phyloP scores from a whole-genome alignment of 2,888 invertebrate species.

The Pandemis heparana region DNA sequence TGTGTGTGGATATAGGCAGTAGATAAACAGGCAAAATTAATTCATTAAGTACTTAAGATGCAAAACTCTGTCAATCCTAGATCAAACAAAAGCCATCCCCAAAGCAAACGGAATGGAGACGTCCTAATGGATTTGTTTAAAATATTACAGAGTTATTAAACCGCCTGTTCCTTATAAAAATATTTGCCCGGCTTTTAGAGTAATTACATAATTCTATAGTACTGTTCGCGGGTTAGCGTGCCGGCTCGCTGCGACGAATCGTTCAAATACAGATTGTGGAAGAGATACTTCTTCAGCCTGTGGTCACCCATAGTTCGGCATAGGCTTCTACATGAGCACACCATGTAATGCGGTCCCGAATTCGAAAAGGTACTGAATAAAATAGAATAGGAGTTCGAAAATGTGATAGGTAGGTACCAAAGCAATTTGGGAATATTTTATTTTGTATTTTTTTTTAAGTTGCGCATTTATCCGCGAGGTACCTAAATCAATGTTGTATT shows the following conservation, averaged over 20 bases:
- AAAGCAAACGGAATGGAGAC: constrained; percentile 24
- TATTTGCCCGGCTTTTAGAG: constrained; percentile 80
- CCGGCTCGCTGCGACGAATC: constrained; percentile 50
- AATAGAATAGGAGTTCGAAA: too few relatives aligned
- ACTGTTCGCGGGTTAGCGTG: constrained; percentile 49
- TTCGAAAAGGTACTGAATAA: too few relatives aligned
- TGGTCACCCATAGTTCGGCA: too few relatives aligned
- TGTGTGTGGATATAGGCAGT: too few relatives aligned
- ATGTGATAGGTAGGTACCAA: too few relatives aligned
- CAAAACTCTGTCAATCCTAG: constrained; percentile 25
- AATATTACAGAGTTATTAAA: constrained; percentile 66
- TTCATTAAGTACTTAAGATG: constrained; percentile 18
- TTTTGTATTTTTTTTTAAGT: too few relatives aligned
- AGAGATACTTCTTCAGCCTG: too few relatives aligned
- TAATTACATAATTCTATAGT: constrained; percentile 74
- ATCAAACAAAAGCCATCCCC: constrained; percentile 27
- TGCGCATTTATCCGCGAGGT: too few relatives aligned
- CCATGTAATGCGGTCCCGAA: too few relatives aligned
- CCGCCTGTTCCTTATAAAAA: constrained; percentile 72
- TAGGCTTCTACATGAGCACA: too few relatives aligned
- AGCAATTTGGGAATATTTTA: too few relatives aligned
- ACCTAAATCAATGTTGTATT: too few relatives aligned
- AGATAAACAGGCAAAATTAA: neutral
- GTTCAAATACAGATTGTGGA: neutral
- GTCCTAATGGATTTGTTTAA: constrained; percentile 67